Percentiles rank a stretch among this genome's conserved stretches.
phyloP scores from a whole-genome alignment of 1,140 invertebrate genomes.

The Colletes latitarsis region DNA sequence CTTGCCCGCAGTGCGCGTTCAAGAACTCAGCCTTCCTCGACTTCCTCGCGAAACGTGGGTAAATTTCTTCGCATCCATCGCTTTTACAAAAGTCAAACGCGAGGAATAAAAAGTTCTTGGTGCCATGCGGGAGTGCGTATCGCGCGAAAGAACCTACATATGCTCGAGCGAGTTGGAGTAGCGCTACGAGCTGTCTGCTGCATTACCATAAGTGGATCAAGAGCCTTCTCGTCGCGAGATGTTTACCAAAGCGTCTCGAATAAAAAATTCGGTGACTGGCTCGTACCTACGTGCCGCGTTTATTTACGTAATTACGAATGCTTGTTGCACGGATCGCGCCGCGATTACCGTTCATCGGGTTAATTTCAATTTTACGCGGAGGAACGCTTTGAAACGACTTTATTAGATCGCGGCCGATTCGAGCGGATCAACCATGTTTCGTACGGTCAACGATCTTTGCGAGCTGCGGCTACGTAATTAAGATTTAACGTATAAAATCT shows the following conservation, averaged over 20 bases:
- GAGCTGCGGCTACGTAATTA: background rate
- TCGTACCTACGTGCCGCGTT: background rate
- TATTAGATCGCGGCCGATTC: no score
- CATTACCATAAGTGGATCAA: constrained; percentile 4
- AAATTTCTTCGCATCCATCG: background rate
- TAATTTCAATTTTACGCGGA: no score
- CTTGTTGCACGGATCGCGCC: background rate
- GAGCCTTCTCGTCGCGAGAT: constrained; percentile 1
- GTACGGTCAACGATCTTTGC: no score
- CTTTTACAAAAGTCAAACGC: background rate
- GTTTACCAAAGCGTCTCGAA: background rate
- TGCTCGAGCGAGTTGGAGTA: background rate
- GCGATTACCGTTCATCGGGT: no score
- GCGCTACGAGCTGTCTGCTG: constrained; percentile 9
- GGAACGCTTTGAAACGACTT: no score
- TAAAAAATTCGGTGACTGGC: background rate
- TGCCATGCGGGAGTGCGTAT: background rate
- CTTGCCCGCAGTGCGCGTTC: background rate
- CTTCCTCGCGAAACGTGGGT: no score
- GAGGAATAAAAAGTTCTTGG: background rate
- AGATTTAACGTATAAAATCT: background rate
- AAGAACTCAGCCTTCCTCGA: no score
- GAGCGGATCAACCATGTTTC: no score
- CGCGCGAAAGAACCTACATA: background rate
- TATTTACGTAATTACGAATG: background rate